Evolutionary conservation across 2,888 invertebrate species (phyloP).

Genomic region (Chymomyza fuscimana): DNA sequence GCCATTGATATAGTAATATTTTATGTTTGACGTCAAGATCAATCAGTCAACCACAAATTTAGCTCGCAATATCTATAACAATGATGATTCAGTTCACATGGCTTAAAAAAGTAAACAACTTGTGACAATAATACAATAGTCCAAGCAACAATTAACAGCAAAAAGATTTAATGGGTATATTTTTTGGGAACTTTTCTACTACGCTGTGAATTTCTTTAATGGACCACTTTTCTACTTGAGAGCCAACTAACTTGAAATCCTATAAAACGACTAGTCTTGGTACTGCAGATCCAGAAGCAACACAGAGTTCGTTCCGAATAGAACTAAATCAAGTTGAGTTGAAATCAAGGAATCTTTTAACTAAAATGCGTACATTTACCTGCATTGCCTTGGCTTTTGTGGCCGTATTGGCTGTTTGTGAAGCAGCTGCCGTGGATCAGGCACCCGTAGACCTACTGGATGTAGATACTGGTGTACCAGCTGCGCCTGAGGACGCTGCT

Average conservation of each 20-base stretch:
- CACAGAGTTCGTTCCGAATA: constrained; percentile 37
- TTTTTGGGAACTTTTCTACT: not conserved
- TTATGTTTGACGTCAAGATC: not conserved
- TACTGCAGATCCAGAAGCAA: constrained; percentile 26
- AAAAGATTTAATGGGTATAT: not conserved
- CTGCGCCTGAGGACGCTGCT: constrained; percentile 1
- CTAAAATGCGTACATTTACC: constrained; percentile 38
- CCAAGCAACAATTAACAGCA: not conserved
- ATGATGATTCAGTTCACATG: not conserved
- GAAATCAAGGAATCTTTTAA: constrained; percentile 9
- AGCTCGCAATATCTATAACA: not conserved
- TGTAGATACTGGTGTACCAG: constrained; percentile 43
- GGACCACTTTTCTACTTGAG: constrained; percentile 36
- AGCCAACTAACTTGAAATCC: constrained; percentile 45
- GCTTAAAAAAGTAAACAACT: not conserved
- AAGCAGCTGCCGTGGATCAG: not conserved
- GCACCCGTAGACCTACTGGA: constrained; percentile 24
- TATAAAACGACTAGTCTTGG: constrained; percentile 52
- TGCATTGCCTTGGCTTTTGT: constrained; percentile 27
- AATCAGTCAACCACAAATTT: not conserved
- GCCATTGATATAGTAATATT: not conserved
- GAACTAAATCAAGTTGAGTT: constrained; percentile 17
- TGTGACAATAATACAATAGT: not conserved
- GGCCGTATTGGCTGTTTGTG: constrained; percentile 8
- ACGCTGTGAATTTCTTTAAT: constrained; percentile 39